These are phyloP conservation scores for Propithecus coquereli DNA, from an alignment of 2,113 vertebrate genomes.

Conservation along the genomic window DNA sequence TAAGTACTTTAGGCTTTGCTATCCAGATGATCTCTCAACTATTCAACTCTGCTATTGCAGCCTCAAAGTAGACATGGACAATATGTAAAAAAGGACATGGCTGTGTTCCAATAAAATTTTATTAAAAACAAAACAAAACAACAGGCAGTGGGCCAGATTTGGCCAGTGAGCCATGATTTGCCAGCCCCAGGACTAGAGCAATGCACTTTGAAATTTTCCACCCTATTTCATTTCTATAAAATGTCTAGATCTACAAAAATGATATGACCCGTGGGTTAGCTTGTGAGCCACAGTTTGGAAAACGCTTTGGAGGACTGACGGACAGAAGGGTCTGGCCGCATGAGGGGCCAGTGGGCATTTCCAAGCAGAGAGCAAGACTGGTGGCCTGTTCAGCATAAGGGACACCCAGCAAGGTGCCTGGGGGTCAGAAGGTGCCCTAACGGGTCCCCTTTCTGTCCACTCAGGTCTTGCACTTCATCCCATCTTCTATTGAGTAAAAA, in stretches of 20 bases:
- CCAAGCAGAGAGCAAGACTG: background rate
- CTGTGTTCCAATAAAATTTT: constrained; percentile 7
- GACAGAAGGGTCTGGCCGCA: background rate
- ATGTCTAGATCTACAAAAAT: background rate
- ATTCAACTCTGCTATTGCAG: background rate
- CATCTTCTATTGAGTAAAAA: background rate
- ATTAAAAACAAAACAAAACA: background rate
- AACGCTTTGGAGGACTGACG: background rate
- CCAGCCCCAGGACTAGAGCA: background rate
- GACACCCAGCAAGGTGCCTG: background rate
- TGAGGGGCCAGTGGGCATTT: background rate
- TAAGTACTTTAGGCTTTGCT: background rate
- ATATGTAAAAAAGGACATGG: background rate
- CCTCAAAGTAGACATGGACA: background rate
- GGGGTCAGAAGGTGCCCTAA: background rate
- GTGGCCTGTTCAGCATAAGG: background rate
- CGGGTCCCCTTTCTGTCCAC: background rate
- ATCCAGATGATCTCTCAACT: background rate
- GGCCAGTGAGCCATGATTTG: background rate
- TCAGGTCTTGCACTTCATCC: background rate
- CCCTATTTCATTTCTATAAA: background rate
- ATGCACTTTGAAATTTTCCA: background rate
- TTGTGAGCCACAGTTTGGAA: background rate
- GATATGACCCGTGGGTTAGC: background rate
- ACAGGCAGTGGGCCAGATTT: background rate